Evolutionary conservation across 2,888 invertebrate genomes (phyloP), one percentile per base, ranked within the genome.

Genomic region (Leptinotarsa rubiginosa): DNA sequence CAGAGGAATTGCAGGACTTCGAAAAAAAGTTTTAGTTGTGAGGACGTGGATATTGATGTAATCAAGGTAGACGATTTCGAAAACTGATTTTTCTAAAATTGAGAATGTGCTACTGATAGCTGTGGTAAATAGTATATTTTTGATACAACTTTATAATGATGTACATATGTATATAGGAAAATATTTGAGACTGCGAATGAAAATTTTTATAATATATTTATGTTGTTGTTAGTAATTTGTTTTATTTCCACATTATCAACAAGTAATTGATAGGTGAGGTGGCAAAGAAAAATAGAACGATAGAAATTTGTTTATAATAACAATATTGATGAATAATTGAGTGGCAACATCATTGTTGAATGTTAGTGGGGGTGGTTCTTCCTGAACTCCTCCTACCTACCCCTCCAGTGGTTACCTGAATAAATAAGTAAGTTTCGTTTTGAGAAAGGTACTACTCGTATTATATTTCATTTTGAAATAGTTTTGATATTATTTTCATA

Each of bases 1-100:
- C 82, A 90, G 75, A 84, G 90, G 50, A 89, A 89, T 0, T 90
- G 90, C 47, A 77, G 82, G n/a, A 41, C 10, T 41, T 41, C 10
- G 41, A 41, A 83, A 81, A 65, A 83, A 79, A 72, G 70, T 59
- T 85, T 85, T 0, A 83, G 84, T 12, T 86, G 86, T 78, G 87
- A 87, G 31, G 87, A 88, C 65, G 83, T 85, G 75, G 84, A 86
- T 69, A 87, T 88, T 65, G 87, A 88, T 79, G 85, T 88, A 3
- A 87, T 84, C 12, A 84, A 86, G 75, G 80, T 86, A 0, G 87
- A 87, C 69, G 87, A 86, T 56, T 74, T 78, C 67, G 73, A 76
- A 75, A 74, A 74, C 65, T 69, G 64, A 67, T 31, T 62, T 70
- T 71, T 56, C 67, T 18, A 69, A 56, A 25, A 65, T 52, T 31